Conservation (phyloP, 2,113 vertebrate genomes). For the Caretta caretta region DNA sequence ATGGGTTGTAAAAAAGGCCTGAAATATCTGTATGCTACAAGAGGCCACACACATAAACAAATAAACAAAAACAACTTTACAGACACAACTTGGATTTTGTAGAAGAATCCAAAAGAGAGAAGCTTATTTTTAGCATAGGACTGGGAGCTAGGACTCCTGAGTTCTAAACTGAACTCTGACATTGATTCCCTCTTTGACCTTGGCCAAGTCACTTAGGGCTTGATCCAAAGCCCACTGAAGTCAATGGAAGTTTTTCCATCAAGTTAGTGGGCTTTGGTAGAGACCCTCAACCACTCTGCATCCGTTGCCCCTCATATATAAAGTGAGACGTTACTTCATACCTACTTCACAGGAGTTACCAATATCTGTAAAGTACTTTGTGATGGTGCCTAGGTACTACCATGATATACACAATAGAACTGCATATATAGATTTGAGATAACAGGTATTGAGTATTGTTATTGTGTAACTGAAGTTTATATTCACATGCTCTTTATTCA, state of each 20-base stretch:
- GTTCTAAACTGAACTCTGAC: slow-evolving; percentile 3
- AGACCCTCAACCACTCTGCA: background rate
- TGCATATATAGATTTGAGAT: background rate
- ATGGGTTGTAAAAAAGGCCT: background rate
- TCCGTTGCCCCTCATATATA: background rate
- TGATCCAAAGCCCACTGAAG: background rate
- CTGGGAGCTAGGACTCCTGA: slow-evolving; percentile 7
- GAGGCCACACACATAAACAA: background rate
- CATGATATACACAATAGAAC: slow-evolving; percentile 28
- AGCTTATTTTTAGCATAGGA: slow-evolving; percentile 18
- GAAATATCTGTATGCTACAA: slow-evolving; percentile 14
- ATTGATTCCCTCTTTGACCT: background rate
- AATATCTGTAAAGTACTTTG: slow-evolving; percentile 42
- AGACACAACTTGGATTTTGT: slow-evolving; percentile 68
- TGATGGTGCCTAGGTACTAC: slow-evolving; percentile 37
- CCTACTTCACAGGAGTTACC: background rate
- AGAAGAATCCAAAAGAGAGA: slow-evolving; percentile 65
- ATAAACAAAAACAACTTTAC: slow-evolving; percentile 24
- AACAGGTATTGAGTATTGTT: slow-evolving; percentile 45
- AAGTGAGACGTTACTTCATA: background rate
- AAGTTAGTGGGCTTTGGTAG: background rate
- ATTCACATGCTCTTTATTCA: slow-evolving; percentile 40
- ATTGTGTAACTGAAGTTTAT: slow-evolving; percentile 32
- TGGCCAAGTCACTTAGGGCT: background rate
- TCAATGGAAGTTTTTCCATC: background rate